phyloP scores from a whole-genome alignment of 2,888 invertebrate genomes.

The Agonopterix heracliana region DNA sequence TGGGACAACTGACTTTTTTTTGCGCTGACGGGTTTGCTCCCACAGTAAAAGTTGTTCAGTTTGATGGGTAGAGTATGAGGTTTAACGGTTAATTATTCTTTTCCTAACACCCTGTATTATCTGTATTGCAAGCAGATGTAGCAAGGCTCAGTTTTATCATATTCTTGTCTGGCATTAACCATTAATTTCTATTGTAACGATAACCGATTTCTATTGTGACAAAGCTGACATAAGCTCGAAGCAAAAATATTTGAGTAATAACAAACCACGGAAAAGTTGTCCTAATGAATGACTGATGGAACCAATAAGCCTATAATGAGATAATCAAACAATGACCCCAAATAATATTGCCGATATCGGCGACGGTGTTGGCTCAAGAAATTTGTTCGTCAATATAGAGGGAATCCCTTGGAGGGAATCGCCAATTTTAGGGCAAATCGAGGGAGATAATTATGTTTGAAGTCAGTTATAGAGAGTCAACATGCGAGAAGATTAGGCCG shows the following conservation, averaged over 20 bases:
- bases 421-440: constrained; percentile 71
- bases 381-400: constrained; percentile 42
- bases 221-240: no score
- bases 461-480: constrained; percentile 73
- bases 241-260: neutral
- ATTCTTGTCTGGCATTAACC: no score
- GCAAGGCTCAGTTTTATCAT: no score
- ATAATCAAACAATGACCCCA: constrained; percentile 71
- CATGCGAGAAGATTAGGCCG: constrained; percentile 47
- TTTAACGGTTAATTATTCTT: no score
- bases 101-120: no score
- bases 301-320: constrained; percentile 71
- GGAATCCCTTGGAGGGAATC: constrained; percentile 58
- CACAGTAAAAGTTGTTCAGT: no score
- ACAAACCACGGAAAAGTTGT: neutral
- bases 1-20: no score
- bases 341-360: constrained; percentile 54
- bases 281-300: constrained; percentile 52
- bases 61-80: no score
- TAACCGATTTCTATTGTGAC: no score
- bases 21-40: no score
- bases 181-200: no score
- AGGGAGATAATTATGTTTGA: constrained; percentile 74
- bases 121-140: no score
- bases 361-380: constrained; percentile 68